These are phyloP conservation scores for Ciona savignyi DNA, from an alignment of 23 tunicate species.

Conservation along the genomic window DNA sequence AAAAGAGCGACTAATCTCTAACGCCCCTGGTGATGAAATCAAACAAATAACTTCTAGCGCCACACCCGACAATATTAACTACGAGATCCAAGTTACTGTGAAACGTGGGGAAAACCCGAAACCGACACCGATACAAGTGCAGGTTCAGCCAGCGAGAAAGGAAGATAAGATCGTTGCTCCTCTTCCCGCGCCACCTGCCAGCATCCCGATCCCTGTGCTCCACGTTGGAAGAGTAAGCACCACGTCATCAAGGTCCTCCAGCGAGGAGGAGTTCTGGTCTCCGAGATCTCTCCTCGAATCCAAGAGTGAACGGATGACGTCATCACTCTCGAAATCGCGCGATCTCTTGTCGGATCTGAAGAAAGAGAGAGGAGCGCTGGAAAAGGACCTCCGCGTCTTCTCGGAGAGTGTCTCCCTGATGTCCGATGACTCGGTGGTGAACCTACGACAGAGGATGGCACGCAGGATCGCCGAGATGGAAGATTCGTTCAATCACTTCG, in stretches of 20 bases:
- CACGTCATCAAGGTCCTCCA: conserved; percentile 30
- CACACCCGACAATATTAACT: too few species aligned
- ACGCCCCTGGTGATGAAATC: too few species aligned
- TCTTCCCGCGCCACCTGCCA: not conserved
- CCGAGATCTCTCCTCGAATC: conserved; percentile 34
- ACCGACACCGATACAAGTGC: not conserved
- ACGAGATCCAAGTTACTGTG: not conserved
- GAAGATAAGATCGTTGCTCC: not conserved
- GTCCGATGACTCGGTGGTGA: conserved; percentile 45
- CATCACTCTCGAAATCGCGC: conserved; percentile 27
- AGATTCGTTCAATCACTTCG: conserved; percentile 28
- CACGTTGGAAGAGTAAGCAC: conserved; percentile 35
- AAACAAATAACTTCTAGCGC: too few species aligned
- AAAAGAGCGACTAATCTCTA: too few species aligned
- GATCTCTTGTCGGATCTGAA: conserved; percentile 37
- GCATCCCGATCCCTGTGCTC: conserved; percentile 60
- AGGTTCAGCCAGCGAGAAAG: not conserved
- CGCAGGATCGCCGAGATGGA: conserved; percentile 48
- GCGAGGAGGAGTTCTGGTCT: conserved; percentile 36
- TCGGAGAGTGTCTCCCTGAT: conserved; percentile 46
- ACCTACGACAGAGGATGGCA: conserved; percentile 64
- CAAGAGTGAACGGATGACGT: conserved; percentile 30
- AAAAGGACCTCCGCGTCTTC: conserved; percentile 55
- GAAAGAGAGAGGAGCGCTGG: conserved; percentile 43
- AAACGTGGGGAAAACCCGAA: not conserved